Evolutionary conservation across 2,113 vertebrate genomes (phyloP), one percentile per base, ranked within the genome.

Genomic region (Sceloporus undulatus): DNA sequence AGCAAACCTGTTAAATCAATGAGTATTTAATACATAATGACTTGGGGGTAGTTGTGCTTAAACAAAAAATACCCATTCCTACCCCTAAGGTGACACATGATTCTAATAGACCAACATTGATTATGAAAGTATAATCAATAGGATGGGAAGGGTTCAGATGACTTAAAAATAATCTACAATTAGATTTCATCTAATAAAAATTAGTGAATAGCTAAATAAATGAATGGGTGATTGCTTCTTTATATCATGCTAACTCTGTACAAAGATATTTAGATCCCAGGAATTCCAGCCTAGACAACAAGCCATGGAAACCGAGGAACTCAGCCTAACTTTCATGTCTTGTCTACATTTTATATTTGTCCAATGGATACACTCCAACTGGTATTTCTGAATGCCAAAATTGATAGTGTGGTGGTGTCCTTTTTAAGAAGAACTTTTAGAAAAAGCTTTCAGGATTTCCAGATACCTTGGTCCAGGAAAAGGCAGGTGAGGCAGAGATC

Each of bases 1-100:
- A 78, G 91, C 85, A 95, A 95, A 94, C 82, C 92, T 95, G 91
- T 90, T 95, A 95, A 95, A 96, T 88, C 94, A 97, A 96, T 95
- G 82, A 95, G 87, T 91, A 93, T 92, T 94, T 95, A 94, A 93
- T 94, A 85, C 27, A 59, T 84, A 76, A 7, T 90, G 52, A 89
- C 34, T 75, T 0, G 29, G 21, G 54, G 19, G 13, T n/a, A 23
- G 40, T 77, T 25, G 16, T 75, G 65, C 62, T 68, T 80, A 65
- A 62, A 71, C 7, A 68, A 71, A 54, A 4, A 70, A 89, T 88
- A 92, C 65, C 25, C 21, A 40, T 18, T 70, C 81, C 81, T 16
- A 56, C 0, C 48, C 90, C 76, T 62, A 13, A 18, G 38, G 90
- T 89, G 92, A 88, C 56, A 78, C 70, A 11, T 79, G 71, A 54